Evolutionary conservation across 2,113 vertebrate species (phyloP).

Genomic region (Marcusenius ussheri): DNA sequence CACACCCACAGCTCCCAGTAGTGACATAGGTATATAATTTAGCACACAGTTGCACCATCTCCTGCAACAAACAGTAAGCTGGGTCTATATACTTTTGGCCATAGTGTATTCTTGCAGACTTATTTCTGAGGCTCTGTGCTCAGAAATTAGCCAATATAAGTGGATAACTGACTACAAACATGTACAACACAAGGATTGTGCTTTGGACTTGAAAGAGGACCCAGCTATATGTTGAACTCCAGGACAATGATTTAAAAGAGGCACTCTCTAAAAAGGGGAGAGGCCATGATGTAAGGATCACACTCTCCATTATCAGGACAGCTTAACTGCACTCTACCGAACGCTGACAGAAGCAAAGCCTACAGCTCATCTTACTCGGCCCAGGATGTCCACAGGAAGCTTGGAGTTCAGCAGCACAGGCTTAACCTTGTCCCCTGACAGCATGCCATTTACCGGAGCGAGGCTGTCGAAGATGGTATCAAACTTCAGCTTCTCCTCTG

Average conservation of each 20-base stretch:
- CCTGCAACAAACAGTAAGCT: neutral
- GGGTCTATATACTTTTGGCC: neutral
- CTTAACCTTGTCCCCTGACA: slow-evolving; percentile 95
- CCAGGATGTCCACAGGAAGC: slow-evolving; percentile 90
- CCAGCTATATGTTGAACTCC: neutral
- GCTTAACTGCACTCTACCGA: neutral
- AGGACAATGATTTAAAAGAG: neutral
- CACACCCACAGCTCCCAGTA: neutral
- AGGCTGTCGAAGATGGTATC: slow-evolving; percentile 94
- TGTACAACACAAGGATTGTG: neutral
- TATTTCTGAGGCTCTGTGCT: neutral
- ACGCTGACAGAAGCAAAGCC: neutral
- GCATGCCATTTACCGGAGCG: slow-evolving; percentile 76
- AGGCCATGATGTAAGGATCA: neutral
- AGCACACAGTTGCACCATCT: neutral
- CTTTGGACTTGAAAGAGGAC: neutral
- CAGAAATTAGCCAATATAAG: neutral
- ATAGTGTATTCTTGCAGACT: neutral
- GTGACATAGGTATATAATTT: neutral
- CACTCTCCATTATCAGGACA: neutral
- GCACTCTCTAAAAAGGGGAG: neutral
- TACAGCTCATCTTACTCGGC: slow-evolving; percentile 69
- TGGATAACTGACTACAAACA: neutral
- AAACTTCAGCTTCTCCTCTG: slow-evolving; percentile 92
- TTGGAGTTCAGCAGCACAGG: slow-evolving; percentile 97